Evolutionary conservation across 2,113 vertebrate genomes (phyloP), one percentile per base, ranked within the genome.

Genomic region (Grammomys surdaster): DNA sequence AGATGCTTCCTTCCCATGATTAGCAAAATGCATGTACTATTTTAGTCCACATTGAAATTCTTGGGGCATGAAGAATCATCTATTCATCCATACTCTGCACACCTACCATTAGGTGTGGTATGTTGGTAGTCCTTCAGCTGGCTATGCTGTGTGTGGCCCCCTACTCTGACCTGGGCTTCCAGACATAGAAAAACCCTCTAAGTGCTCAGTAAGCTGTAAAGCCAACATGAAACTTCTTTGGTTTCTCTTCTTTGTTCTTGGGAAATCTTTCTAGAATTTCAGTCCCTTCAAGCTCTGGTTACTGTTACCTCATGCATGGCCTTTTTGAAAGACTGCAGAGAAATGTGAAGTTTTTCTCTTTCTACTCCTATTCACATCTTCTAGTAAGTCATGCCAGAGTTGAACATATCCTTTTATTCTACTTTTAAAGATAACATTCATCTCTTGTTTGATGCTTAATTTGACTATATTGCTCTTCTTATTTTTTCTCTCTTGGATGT

Each of bases 351-450:
- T 46, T 26, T 46, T 89, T 77, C 58, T 43, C 5, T 72, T 88
- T 63, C 33, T 31, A 1, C 54, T 90, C 31, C 56, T 63, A 6
- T 84, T 70, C 36, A 58, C 0, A 24, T 63, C 46, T 69, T 92
- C 43, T 65, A 28, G 70, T 70, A 67, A 90, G 46, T 56, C 33
- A 97, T 90, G 67, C 92, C 40, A n/a, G 51, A 80, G 67, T 20
- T 77, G 24, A n/a, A 91, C 22, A 26, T 73, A 20, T 9, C 89
- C 72, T 80, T 40, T 75, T 91, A n/a, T n/a, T 8, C 84, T 72
- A 28, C 3, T 43, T 81, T 94, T 93, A 56, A 4, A 69, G n/a
- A 87, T 75, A 91, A 72, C 14, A 7, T 58, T 84, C 58, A 6
- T 56, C 12, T 63, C 10, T n/a, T 91, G 22, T 89, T 56, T 63